Percentiles rank a stretch among this genome's conserved stretches.
phyloP scores from a whole-genome alignment of 2,797 vertebrate species.

The Peromyscus aztecus region DNA sequence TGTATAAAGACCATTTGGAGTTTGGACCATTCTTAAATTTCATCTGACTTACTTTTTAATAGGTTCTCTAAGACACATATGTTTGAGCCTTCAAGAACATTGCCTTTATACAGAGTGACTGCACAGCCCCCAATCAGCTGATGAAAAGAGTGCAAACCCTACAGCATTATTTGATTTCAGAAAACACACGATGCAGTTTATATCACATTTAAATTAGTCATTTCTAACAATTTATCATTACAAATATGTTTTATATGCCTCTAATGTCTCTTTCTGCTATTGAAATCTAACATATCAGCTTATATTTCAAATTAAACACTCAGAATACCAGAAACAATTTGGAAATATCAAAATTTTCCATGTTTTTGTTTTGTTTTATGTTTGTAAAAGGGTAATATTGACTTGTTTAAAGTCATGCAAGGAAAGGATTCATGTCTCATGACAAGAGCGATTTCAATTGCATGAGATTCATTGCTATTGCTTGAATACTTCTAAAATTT shows the following conservation, averaged over 20 bases:
- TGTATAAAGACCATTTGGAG: background rate
- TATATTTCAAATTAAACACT: background rate
- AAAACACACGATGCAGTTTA: background rate
- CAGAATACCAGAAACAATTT: background rate
- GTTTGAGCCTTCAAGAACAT: rapidly evolving
- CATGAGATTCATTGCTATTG: background rate
- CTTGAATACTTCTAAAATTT: background rate
- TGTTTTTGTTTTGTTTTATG: background rate
- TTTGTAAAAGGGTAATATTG: background rate
- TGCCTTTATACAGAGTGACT: background rate
- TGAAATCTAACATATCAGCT: background rate
- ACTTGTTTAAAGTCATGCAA: background rate
- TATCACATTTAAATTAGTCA: background rate
- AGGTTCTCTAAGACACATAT: background rate
- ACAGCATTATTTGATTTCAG: background rate
- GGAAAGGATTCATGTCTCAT: background rate
- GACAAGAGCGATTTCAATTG: background rate
- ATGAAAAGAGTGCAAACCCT: background rate
- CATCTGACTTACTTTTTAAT: background rate
- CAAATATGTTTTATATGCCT: background rate
- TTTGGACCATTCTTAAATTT: background rate
- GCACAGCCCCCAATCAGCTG: background rate
- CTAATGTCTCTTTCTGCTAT: background rate
- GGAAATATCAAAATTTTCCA: background rate
- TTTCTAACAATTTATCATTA: background rate